Percentiles rank a stretch among this genome's conserved stretches.
phyloP scores from a whole-genome alignment of 2,797 vertebrate genomes.

The Fistularia commersonii region DNA sequence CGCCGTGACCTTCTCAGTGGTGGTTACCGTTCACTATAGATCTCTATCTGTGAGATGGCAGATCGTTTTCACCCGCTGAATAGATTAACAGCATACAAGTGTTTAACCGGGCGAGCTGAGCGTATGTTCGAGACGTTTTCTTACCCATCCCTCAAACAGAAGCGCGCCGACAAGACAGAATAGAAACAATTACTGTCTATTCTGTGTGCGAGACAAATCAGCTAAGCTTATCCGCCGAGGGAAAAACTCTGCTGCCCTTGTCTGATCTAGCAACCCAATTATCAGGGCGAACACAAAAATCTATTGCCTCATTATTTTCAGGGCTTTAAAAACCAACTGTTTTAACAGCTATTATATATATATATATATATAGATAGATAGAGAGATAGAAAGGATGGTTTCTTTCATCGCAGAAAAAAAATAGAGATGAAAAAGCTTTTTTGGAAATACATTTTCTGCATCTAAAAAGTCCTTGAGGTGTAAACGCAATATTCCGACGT shows the following conservation, averaged over 20 bases:
- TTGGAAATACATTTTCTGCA: not conserved
- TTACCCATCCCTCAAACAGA: conserved; percentile 30
- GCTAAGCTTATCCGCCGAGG: conserved; percentile 12
- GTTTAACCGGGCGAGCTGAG: conserved; percentile 20
- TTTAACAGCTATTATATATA: conserved; percentile 4
- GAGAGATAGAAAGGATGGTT: not conserved
- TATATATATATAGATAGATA: too few species aligned
- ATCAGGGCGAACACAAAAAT: conserved; percentile 23
- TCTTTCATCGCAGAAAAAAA: conserved; percentile 2
- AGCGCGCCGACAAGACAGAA: conserved; percentile 20
- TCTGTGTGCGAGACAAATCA: conserved; percentile 42
- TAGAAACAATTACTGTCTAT: conserved; percentile 12
- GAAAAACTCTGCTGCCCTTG: conserved; percentile 23
- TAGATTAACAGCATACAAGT: conserved; percentile 30
- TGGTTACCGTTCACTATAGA: conserved; percentile 27
- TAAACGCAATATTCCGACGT: conserved; percentile 11
- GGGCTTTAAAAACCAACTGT: conserved; percentile 15
- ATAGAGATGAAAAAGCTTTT: not conserved
- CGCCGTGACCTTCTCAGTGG: conserved; percentile 40
- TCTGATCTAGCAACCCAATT: conserved; percentile 22
- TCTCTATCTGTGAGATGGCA: conserved; percentile 24
- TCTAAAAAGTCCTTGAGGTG: conserved; percentile 8
- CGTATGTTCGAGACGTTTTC: conserved; percentile 7
- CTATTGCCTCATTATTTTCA: conserved; percentile 20
- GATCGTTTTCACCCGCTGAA: conserved; percentile 31